Evolutionary conservation across 2,888 invertebrate species (phyloP).

Genomic region (Pollenia amentaria): DNA sequence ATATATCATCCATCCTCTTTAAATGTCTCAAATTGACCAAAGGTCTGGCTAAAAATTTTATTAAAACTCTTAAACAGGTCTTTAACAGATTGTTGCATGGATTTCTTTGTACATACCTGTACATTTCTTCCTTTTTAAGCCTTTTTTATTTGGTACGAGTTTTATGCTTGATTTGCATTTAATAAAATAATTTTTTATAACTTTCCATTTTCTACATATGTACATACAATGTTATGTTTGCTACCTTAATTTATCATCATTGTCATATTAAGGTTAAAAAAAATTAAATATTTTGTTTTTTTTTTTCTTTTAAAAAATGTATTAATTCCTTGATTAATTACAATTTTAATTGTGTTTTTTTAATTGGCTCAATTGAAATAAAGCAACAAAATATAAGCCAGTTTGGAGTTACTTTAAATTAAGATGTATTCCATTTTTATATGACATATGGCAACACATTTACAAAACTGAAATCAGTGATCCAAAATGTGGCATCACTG

Average conservation of each 20-base stretch:
- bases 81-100: slow-evolving; percentile 47
- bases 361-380: no score
- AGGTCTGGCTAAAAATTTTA: slow-evolving; percentile 17
- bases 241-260: slow-evolving; percentile 4
- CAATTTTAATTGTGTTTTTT: no score
- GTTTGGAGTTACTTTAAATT: no score
- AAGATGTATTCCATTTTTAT: no score
- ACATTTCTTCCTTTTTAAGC: slow-evolving; percentile 1
- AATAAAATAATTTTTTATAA: slow-evolving; percentile 44
- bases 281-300: neutral
- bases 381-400: no score
- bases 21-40: slow-evolving; percentile 65
- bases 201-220: slow-evolving; percentile 24
- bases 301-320: no score
- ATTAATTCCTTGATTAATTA: no score
- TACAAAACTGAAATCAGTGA: no score
- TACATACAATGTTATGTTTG: slow-evolving; percentile 11
- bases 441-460: no score
- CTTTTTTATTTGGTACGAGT: slow-evolving; percentile 36
- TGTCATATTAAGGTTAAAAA: slow-evolving; percentile 20
- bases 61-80: slow-evolving; percentile 41
- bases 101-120: neutral
- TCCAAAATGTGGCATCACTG: no score
- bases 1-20: slow-evolving; percentile 60
- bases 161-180: slow-evolving; percentile 46